Percentiles rank a stretch among this genome's conserved stretches.
phyloP scores from a whole-genome alignment of 2,888 invertebrate species.

The Pyralis farinalis region DNA sequence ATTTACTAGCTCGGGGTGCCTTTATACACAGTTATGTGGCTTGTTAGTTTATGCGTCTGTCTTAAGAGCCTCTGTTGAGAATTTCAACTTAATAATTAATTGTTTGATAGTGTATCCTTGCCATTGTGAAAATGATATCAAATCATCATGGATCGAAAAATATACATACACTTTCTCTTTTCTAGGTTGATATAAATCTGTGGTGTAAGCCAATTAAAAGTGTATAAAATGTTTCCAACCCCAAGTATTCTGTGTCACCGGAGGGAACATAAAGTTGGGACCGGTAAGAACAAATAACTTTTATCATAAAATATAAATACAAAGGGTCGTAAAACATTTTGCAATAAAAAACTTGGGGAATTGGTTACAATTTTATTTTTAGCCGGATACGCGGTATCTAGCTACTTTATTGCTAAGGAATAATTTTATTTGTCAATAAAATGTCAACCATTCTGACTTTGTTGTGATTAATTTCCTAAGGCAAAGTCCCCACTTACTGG shows the following conservation, averaged over 20 bases:
- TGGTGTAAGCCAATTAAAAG: conserved; percentile 17
- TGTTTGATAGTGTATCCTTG: too few species aligned
- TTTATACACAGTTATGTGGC: too few species aligned
- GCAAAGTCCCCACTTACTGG: too few species aligned
- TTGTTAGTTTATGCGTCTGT: too few species aligned
- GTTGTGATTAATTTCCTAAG: too few species aligned
- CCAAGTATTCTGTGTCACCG: conserved; percentile 16
- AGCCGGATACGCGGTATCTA: not conserved
- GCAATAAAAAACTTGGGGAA: conserved; percentile 32
- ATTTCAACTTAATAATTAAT: too few species aligned
- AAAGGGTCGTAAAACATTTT: conserved; percentile 30
- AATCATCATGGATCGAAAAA: too few species aligned
- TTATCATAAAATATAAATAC: conserved; percentile 32
- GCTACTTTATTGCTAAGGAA: not conserved
- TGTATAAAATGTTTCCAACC: conserved; percentile 21
- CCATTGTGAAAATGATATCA: too few species aligned
- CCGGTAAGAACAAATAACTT: conserved; percentile 28
- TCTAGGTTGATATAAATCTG: too few species aligned
- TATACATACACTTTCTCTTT: too few species aligned
- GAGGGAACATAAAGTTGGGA: conserved; percentile 22
- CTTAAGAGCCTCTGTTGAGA: too few species aligned
- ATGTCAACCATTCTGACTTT: not conserved
- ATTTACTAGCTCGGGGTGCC: too few species aligned
- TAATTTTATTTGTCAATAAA: not conserved
- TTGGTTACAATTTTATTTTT: conserved; percentile 9